Base-by-base conservation (phyloP, 1,140 invertebrate genomes). In the Euschistus heros region DNA sequence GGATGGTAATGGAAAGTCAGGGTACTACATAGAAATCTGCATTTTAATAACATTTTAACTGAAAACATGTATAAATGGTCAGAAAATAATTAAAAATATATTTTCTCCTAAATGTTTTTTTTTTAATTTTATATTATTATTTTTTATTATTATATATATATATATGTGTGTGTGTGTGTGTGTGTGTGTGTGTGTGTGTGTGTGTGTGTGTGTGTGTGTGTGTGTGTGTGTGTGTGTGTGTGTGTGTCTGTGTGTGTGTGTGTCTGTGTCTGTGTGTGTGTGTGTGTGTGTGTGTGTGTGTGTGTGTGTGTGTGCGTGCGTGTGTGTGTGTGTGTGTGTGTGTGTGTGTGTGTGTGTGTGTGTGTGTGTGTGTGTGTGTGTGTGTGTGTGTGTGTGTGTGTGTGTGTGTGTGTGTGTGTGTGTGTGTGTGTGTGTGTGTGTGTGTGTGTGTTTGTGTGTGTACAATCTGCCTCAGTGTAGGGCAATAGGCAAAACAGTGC, bases 181-280 rank as follows among this genome's bases (percentile, higher is more conserved):
- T 54, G 52, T 54, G 52, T 54, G 52, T 54, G 52, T 22, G 52
- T 54, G 52, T 54, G 52, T 54, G 52, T 54, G 20, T 54, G 52
- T 54, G 52, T 54, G 52, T 54, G 10, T 54, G 52, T 54, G 52
- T 54, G 18, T 13, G 18, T 18, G 52, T 13, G 52, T 10, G 18
- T n/a, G 18, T 13, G 10, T 13, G 52, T n/a, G 52, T 8, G 52
- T n/a, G 8, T 8, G 18, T 8, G 42, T 44, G 42, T 17, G 42
- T 44, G 42, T 17, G 8, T 44, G 17, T 44, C 42, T 44, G 42
- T 44, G 52, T n/a, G 52, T n/a, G 52, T n/a, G 52, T 54, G 52
- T 54, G 52, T 54, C 8, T 54, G 52, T 54, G 52, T 54, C 8
- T 54, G 52, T 44, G 42, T 44, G 52, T 54, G 52, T 54, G 52